A percentile compares a stretch with the other conserved stretches of the same genome.
These are phyloP conservation scores for Phylloscopus trochiloides DNA, from an alignment of 2,113 vertebrate species.

Conservation along the genomic window DNA sequence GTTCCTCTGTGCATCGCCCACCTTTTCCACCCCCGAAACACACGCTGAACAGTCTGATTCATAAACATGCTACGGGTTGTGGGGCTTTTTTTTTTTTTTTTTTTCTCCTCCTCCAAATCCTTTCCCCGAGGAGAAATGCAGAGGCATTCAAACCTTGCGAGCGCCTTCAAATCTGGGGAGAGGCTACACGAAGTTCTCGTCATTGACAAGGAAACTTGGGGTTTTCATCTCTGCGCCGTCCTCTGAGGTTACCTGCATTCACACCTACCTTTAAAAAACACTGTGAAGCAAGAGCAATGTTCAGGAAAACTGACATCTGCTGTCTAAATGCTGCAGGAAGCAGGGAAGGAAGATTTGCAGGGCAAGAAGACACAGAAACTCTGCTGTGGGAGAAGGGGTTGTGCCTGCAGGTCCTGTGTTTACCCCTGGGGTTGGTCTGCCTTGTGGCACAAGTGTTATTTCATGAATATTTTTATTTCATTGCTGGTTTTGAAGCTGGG, in stretches of 20 bases:
- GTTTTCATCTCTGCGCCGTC: neutral
- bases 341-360: neutral
- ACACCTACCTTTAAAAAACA: neutral
- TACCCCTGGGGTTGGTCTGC: neutral
- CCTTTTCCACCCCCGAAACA: conserved; percentile 63
- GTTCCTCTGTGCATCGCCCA: conserved; percentile 63
- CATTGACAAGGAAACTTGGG: neutral
- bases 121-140: conserved; percentile 41
- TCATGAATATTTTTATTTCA: neutral
- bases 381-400: neutral
- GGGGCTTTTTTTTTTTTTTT: neutral
- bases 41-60: conserved; percentile 63
- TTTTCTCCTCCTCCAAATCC: neutral
- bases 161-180: neutral
- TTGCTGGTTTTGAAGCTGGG: neutral
- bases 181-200: neutral
- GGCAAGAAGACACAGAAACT: neutral
- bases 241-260: neutral
- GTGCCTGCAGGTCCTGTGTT: neutral
- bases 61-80: conserved; percentile 24
- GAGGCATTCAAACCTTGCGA: neutral
- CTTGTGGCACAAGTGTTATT: neutral
- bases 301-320: neutral
- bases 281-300: neutral
- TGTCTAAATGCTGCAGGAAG: neutral